These are phyloP conservation scores for Patella depressa DNA, from an alignment of 2,888 invertebrate species.

Conservation along the genomic window DNA sequence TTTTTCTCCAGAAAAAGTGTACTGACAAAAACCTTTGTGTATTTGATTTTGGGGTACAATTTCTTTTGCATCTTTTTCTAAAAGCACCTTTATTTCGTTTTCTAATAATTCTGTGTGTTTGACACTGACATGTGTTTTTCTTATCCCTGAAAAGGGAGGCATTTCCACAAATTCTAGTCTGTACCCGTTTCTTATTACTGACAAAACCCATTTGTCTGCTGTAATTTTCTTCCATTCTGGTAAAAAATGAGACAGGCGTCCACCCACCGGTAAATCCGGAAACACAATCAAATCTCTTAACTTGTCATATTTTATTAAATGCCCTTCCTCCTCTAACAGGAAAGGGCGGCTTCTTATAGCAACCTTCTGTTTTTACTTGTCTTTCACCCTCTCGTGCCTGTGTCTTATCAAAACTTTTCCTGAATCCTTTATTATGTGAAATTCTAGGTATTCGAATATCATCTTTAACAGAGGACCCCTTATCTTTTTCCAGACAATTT, in stretches of 20 bases:
- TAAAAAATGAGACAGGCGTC: constrained; percentile 29
- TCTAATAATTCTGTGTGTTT: constrained; percentile 18
- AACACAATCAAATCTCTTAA: no score
- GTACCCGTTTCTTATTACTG: constrained; percentile 28
- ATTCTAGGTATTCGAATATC: no score
- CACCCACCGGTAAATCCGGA: constrained; percentile 36
- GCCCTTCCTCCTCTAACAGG: no score
- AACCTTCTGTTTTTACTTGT: no score
- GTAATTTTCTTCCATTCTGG: constrained; percentile 32
- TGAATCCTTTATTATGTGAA: no score
- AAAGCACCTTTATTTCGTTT: constrained; percentile 25
- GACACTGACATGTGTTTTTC: constrained; percentile 15
- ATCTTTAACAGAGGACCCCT: no score
- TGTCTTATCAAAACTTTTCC: no score
- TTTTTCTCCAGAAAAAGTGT: constrained; percentile 33
- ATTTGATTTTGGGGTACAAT: constrained; percentile 16
- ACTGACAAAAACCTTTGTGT: constrained; percentile 34
- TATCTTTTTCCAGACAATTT: no score
- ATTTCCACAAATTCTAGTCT: constrained; percentile 32
- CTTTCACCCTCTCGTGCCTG: no score
- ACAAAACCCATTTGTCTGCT: constrained; percentile 13
- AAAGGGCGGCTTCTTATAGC: no score
- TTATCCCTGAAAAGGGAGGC: constrained; percentile 26
- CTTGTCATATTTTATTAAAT: no score
- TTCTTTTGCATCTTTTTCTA: constrained; percentile 32